phyloP scores from a whole-genome alignment of 1,140 invertebrate genomes.

The Magallana gigas region DNA sequence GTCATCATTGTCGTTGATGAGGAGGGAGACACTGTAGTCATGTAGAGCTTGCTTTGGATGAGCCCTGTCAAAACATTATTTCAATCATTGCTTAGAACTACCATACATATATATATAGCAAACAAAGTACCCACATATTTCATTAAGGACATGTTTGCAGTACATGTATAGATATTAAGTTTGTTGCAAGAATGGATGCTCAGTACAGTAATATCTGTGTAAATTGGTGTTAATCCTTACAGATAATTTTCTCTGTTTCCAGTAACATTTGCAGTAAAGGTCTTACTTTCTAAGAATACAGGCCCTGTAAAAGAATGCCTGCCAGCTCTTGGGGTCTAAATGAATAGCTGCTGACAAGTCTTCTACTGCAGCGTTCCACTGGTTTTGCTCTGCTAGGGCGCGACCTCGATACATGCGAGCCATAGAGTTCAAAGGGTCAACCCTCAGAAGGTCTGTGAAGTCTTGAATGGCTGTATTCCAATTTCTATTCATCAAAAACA shows the following conservation, averaged over 20 bases:
- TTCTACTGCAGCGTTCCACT: slow-evolving; percentile 74
- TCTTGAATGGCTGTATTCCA: slow-evolving; percentile 78
- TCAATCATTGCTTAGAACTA: background rate
- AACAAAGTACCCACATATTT: too few species aligned
- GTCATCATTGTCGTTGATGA: slow-evolving; percentile 76
- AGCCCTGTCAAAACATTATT: slow-evolving; percentile 62
- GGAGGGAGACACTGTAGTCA: slow-evolving; percentile 78
- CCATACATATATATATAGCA: too few species aligned
- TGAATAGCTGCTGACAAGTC: slow-evolving; percentile 77
- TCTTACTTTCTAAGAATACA: slow-evolving; percentile 73
- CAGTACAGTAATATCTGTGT: too few species aligned
- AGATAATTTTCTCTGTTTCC: too few species aligned
- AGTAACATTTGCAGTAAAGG: background rate
- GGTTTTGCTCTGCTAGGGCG: slow-evolving; percentile 71
- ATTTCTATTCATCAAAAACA: slow-evolving; percentile 59
- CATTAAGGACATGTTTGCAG: too few species aligned
- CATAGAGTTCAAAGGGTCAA: slow-evolving; percentile 74
- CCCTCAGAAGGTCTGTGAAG: slow-evolving; percentile 75
- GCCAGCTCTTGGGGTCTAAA: slow-evolving; percentile 70
- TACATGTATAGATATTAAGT: too few species aligned
- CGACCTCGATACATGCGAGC: slow-evolving; percentile 74
- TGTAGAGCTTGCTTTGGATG: slow-evolving; percentile 76
- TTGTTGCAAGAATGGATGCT: too few species aligned
- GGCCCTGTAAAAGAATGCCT: slow-evolving; percentile 73
- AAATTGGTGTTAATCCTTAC: too few species aligned